phyloP scores from a whole-genome alignment of 2,113 vertebrate species.

The Etheostoma cragini region DNA sequence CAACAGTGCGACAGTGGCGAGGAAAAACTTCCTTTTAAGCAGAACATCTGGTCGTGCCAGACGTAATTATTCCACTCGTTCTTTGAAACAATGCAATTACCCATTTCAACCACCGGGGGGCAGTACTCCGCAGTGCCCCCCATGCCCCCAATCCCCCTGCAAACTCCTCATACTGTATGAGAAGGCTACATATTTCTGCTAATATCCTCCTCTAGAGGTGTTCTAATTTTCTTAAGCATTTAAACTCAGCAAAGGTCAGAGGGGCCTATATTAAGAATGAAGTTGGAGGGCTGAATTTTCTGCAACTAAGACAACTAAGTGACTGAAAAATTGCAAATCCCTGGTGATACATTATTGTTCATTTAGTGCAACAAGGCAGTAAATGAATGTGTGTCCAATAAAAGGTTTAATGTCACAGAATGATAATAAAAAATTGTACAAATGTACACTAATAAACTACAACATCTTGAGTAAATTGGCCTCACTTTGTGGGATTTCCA shows the following conservation, averaged over 20 bases:
- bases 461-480: background rate
- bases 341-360: slow-evolving; percentile 9
- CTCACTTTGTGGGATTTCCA: background rate
- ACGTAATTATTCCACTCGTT: too few species aligned
- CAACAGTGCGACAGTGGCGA: too few species aligned
- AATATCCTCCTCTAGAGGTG: background rate
- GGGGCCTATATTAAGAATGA: background rate
- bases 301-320: background rate
- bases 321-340: slow-evolving; percentile 8
- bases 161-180: background rate
- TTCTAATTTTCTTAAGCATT: background rate
- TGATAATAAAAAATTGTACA: background rate
- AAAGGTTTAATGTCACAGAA: background rate
- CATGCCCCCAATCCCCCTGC: too few species aligned
- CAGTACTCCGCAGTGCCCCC: too few species aligned
- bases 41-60: too few species aligned
- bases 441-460: background rate
- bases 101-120: too few species aligned
- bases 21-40: too few species aligned
- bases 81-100: too few species aligned
- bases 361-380: slow-evolving; percentile 19
- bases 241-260: background rate
- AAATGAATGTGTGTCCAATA: background rate
- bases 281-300: background rate
- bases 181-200: background rate